Evolutionary conservation across 1,140 invertebrate species (phyloP), one percentile per base, ranked within the genome.

Genomic region (Drosophila lacertosa): DNA sequence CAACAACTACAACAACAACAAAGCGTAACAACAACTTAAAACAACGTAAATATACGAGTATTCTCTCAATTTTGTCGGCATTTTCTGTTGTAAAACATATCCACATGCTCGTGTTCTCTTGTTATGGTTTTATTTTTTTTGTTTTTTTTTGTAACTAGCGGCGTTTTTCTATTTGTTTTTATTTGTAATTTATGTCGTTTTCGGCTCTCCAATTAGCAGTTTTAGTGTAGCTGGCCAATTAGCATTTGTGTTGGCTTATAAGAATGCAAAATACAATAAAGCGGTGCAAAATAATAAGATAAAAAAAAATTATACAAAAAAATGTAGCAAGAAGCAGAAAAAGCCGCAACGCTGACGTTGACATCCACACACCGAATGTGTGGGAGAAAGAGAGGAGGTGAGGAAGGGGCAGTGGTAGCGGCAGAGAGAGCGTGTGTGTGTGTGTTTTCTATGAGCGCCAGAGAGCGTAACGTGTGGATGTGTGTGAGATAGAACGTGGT

Each of bases 291-390:
- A 80, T 79, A 72, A 80, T 45, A 78, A 32, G 51, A 68, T 75
- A 75, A 67, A 72, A 72, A 44, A 51, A 4, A 24, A 24, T 24
- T 24, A 24, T 2, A 24, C 54, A 64, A 32, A 51, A 39, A 64
- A 55, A 79, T 60, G 59, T 64, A 67, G 63, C 48, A 70, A 82
- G 80, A 82, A 82, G 79, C 79, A 77, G 79, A 82, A 82, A 74
- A 82, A 82, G 79, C 79, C 79, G 79, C 79, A 82, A 82, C 79
- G 79, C 65, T 81, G 77, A 80, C 71, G 76, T 80, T 79, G 73
- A 47, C 55, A 51, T 50, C 65, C 73, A 63, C 50, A 44, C 57
- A 53, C 48, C n/a, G n/a, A n/a, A n/a, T n/a, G n/a, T n/a, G n/a
- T n/a, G n/a, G n/a, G n/a, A 35, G 15, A 18, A 42, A 26, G 42